Conservation (phyloP, 2,797 vertebrate genomes). For the Channallabes apus region DNA sequence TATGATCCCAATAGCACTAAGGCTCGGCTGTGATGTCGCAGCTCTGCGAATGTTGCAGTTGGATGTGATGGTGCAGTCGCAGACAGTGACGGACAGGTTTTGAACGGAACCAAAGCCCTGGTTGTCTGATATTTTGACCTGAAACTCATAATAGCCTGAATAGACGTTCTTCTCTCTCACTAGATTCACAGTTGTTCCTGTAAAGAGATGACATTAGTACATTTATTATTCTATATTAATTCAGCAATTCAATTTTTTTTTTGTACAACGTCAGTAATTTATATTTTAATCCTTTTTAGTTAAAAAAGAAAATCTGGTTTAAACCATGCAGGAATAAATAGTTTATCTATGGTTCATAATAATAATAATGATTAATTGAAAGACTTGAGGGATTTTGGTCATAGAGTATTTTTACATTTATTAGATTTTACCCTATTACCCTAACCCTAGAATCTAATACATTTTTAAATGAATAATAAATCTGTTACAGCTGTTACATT, state of each 20-base stretch:
- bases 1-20: slow-evolving; percentile 40
- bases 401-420: too few relatives aligned
- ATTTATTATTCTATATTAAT: not conserved
- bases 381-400: not conserved
- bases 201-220: slow-evolving; percentile 4
- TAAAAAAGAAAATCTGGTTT: not conserved
- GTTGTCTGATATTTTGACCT: slow-evolving; percentile 65
- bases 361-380: not conserved
- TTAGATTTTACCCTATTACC: too few relatives aligned
- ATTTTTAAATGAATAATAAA: not conserved
- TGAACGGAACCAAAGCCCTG: slow-evolving; percentile 58
- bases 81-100: slow-evolving; percentile 69
- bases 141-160: slow-evolving; percentile 57
- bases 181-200: slow-evolving; percentile 61
- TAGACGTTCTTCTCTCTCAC: slow-evolving; percentile 58
- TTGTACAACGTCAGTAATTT: not conserved
- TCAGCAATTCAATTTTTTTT: not conserved
- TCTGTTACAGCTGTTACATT: not conserved
- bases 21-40: not conserved
- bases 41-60: slow-evolving; percentile 48
- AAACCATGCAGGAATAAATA: not conserved
- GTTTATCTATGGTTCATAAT: not conserved
- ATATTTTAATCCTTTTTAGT: not conserved
- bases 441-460: not conserved
- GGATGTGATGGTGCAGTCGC: slow-evolving; percentile 58